Base-by-base conservation (phyloP, 2,888 invertebrate species). In the Lasioglossum pauxillum region DNA sequence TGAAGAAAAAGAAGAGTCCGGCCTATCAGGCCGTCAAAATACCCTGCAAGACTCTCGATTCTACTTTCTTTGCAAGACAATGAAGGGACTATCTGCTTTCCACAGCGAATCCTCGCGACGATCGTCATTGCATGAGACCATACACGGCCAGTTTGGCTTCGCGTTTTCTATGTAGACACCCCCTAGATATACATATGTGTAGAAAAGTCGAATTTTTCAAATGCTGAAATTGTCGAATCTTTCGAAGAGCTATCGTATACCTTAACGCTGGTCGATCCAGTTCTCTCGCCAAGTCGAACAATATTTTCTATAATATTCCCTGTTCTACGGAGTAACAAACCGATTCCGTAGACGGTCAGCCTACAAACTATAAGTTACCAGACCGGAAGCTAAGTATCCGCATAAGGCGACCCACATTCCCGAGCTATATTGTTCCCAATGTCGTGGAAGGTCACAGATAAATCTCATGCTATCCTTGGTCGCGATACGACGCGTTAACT, bases 291-390 rank as follows among this genome's bases (percentile, higher is more conserved):
- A 72, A 57, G 60, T 72, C 46, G 86, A 78, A 80, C 53, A 57
- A 8, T 78, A 75, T 80, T 83, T 80, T 86, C 67, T 83, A 83
- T 74, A 41, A 46, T 23, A 76, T 38, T 53, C 82, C 73, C 73
- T 35, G 80, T 76, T 82, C 71, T 38, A 83, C 71, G 75, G 49
- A 72, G 60, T 4, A 75, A 76, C 57, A 78, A 85, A 84, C 75
- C 4, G 80, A 74, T 84, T 84, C 72, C 83, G 89, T 90, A 89
- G 89, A 89, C 73, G 80, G 27, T 84, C 90, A 87, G 90, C 90
- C 90, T 90, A 89, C 83, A 76, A 90, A 46, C 77, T 84, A 83
- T 80, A 81, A 88, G 85, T 89, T 81, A 86, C 84, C 75, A 44
- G 73, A 41, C 73, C 76, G 77, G 74, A 23, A 2, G 38, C 83